Conservation (phyloP, 2,888 invertebrate genomes). For the Archips crataeganus region DNA sequence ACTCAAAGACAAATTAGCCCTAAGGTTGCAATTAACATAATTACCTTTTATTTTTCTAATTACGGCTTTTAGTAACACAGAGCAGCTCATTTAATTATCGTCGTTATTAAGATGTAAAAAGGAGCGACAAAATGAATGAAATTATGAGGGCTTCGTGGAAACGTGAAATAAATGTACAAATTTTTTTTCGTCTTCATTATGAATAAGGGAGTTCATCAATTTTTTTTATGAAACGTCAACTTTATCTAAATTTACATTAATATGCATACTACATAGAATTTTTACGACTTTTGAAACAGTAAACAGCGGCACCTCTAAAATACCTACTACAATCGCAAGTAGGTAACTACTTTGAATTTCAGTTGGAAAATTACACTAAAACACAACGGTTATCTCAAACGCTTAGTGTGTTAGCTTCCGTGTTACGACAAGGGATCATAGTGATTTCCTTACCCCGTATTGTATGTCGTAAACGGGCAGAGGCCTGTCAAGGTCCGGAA, state of each 20-base stretch:
- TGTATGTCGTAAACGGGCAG: constrained; percentile 81
- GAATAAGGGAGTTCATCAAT: background rate
- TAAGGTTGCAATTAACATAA: constrained; percentile 4
- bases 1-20: constrained; percentile 1
- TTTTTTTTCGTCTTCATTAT: constrained; percentile 4
- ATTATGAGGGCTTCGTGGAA: constrained; percentile 15
- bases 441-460: constrained; percentile 71
- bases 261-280: background rate
- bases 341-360: background rate
- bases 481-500: constrained; percentile 74
- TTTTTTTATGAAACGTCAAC: background rate
- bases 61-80: constrained; percentile 1
- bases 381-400: background rate
- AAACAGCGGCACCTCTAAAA: background rate
- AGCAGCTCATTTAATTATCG: constrained; percentile 12
- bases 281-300: background rate
- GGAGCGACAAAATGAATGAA: constrained; percentile 3
- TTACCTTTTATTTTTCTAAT: constrained; percentile 17
- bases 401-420: constrained; percentile 1
- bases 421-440: constrained; percentile 5
- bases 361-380: background rate
- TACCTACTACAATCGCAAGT: background rate
- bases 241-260: background rate
- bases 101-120: constrained; percentile 21
- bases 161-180: constrained; percentile 10